phyloP scores from a whole-genome alignment of 2,888 invertebrate genomes.

The Cephalotes varians region DNA sequence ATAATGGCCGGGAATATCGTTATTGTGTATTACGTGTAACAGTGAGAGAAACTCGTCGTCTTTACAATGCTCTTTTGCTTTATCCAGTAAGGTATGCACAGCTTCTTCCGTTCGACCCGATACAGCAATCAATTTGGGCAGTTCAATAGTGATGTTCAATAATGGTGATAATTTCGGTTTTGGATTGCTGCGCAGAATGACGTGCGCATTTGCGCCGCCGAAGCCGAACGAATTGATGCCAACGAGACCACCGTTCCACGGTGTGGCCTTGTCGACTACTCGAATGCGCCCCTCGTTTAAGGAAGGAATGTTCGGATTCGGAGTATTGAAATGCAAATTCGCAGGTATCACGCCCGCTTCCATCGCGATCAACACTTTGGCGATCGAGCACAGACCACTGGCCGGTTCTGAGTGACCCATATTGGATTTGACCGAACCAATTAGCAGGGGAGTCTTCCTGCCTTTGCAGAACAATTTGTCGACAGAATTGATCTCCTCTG shows the following conservation, averaged over 20 bases:
- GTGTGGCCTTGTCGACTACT: conserved; percentile 93
- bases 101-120: conserved; percentile 95
- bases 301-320: conserved; percentile 97
- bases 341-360: conserved; percentile 95
- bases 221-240: conserved; percentile 99
- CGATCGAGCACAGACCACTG: conserved; percentile 95
- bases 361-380: conserved; percentile 97
- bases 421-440: conserved; percentile 99
- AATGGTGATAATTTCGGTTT: conserved; percentile 89
- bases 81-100: conserved; percentile 89
- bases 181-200: conserved; percentile 93
- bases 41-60: conserved; percentile 92
- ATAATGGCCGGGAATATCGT: conserved; percentile 91
- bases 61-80: conserved; percentile 87
- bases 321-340: conserved; percentile 95
- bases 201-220: conserved; percentile 98
- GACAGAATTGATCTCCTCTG: conserved; percentile 98
- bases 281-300: conserved; percentile 95
- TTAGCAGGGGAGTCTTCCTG: conserved; percentile 92
- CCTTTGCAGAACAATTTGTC: conserved; percentile 96
- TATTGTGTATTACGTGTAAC: conserved; percentile 91
- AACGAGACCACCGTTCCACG: conserved; percentile 96
- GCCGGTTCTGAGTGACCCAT: conserved; percentile 99
- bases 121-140: conserved; percentile 90
- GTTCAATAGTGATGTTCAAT: conserved; percentile 83